A percentile compares a stretch with the other conserved stretches of the same genome.
These are phyloP conservation scores for Xyrichtys novacula DNA, from an alignment of 2,797 vertebrate genomes.

Conservation along the genomic window DNA sequence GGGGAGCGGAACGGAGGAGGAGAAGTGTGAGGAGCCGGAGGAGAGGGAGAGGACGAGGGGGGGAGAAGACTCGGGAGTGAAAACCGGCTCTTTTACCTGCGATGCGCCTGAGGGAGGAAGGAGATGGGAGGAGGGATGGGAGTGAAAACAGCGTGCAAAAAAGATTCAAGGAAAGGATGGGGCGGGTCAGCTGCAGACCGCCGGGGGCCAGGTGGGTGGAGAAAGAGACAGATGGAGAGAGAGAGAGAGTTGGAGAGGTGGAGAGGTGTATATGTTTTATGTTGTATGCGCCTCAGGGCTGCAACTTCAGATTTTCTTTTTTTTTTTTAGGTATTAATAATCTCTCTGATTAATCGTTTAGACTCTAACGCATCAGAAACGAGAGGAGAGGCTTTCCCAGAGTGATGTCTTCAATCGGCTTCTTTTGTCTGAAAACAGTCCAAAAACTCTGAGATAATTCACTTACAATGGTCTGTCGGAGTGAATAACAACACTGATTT, in stretches of 20 bases:
- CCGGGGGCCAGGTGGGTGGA: conserved; percentile 58
- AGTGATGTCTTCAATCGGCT: neutral
- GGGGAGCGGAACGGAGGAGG: conserved; percentile 42
- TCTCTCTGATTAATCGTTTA: neutral
- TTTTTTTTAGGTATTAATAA: neutral
- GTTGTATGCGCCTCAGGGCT: conserved; percentile 15
- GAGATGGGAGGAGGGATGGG: conserved; percentile 48
- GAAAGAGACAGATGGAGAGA: conserved; percentile 53
- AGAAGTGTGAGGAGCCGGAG: conserved; percentile 26
- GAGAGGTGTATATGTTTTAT: conserved; percentile 44
- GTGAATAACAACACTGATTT: neutral
- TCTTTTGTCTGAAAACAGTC: neutral
- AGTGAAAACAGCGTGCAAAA: conserved; percentile 64
- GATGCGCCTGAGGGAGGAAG: conserved; percentile 87
- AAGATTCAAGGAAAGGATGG: conserved; percentile 66
- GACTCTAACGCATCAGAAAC: conserved; percentile 5
- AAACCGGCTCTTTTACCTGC: conserved; percentile 83
- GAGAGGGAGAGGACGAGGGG: conserved; percentile 39
- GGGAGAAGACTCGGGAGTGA: conserved; percentile 25
- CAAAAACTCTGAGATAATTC: neutral
- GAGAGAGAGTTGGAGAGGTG: conserved; percentile 23
- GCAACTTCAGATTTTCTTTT: neutral
- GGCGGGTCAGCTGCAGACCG: conserved; percentile 60
- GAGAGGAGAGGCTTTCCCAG: neutral
- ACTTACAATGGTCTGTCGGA: neutral